Conservation (phyloP, 2,797 vertebrate genomes). For the Melanotaenia parkinsoni region DNA sequence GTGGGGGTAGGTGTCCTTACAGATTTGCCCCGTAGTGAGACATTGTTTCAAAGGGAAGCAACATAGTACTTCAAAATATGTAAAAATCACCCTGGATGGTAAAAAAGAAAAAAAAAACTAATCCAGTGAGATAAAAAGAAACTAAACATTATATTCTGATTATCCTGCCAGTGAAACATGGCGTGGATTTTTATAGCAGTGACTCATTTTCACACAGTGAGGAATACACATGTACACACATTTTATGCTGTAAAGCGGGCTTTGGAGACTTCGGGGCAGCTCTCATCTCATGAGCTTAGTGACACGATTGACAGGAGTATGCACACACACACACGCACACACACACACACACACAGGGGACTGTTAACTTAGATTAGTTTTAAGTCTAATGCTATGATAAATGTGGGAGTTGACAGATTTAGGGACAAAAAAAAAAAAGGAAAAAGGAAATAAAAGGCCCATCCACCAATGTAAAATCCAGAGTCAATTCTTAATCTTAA, state of each 20-base stretch:
- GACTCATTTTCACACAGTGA: slow-evolving; percentile 71
- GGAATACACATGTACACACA: slow-evolving; percentile 31
- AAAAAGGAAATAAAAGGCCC: too few species aligned
- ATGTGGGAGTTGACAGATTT: slow-evolving; percentile 54
- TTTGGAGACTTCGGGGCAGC: slow-evolving; percentile 70
- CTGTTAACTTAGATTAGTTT: slow-evolving; percentile 61
- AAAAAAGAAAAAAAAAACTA: slow-evolving; percentile 55
- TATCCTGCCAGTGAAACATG: slow-evolving; percentile 64
- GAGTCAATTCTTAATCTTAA: slow-evolving; percentile 28
- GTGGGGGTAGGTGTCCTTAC: slow-evolving; percentile 42
- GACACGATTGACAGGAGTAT: slow-evolving; percentile 58
- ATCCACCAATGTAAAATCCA: slow-evolving; percentile 13
- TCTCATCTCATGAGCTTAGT: slow-evolving; percentile 69
- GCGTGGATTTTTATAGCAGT: slow-evolving; percentile 74
- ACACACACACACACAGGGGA: slow-evolving; percentile 18
- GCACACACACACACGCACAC: slow-evolving; percentile 12
- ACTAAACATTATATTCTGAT: slow-evolving; percentile 73
- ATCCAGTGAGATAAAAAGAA: slow-evolving; percentile 71
- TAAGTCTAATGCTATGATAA: slow-evolving; percentile 60
- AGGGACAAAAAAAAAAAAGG: slow-evolving; percentile 46
- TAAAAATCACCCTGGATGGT: slow-evolving; percentile 49
- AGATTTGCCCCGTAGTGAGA: slow-evolving; percentile 44
- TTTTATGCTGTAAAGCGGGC: slow-evolving; percentile 54
- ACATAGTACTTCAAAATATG: slow-evolving; percentile 47
- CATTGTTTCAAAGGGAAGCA: slow-evolving; percentile 47